phyloP scores from a whole-genome alignment of 53 echinoderm and acorn worm genomes.

The Echinarachnius parma region DNA sequence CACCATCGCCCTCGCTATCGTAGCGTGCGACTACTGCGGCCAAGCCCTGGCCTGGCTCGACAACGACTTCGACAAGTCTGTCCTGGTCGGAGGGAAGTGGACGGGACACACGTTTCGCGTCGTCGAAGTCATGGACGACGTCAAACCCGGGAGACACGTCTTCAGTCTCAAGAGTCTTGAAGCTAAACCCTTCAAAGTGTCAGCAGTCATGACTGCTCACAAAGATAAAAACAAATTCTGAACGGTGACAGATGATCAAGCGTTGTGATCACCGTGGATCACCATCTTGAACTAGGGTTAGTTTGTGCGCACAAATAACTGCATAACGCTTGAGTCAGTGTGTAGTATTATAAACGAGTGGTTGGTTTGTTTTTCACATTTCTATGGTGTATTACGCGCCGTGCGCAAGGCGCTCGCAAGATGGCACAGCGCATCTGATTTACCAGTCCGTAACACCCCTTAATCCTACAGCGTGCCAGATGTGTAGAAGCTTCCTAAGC shows the following conservation, averaged over 20 bases:
- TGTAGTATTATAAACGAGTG: no score
- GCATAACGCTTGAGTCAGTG: no score
- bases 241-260: no score
- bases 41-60: constrained; percentile 75
- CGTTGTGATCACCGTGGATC: not conserved
- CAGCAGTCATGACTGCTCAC: constrained; percentile 63
- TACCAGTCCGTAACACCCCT: no score
- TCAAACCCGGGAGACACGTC: constrained; percentile 45
- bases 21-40: constrained; percentile 73
- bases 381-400: no score
- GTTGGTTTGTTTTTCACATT: no score
- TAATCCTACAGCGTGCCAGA: no score
- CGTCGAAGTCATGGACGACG: constrained; percentile 39
- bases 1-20: constrained; percentile 47
- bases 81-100: constrained; percentile 55
- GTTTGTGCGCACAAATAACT: no score
- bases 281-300: no score
- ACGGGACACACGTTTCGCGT: constrained; percentile 50
- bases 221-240: constrained; percentile 24
- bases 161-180: constrained; percentile 67
- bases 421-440: no score
- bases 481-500: no score
- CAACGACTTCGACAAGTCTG: constrained; percentile 50
- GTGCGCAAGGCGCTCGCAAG: no score
- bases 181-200: constrained; percentile 63